Evolutionary conservation across 2,113 vertebrate species (phyloP).

Genomic region (Labeo rohita): DNA sequence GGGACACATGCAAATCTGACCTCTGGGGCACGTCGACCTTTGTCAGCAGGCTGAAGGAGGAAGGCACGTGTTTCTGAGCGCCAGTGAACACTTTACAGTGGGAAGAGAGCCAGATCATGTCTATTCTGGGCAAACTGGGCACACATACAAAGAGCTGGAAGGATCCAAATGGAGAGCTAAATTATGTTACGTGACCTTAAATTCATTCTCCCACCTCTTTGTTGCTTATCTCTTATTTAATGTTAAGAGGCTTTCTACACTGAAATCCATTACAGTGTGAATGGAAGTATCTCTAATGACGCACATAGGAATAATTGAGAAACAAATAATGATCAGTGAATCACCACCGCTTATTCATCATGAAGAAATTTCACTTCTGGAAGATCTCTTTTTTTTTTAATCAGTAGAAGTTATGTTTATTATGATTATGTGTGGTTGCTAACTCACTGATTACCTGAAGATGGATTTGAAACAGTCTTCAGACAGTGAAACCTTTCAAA

Average conservation of each 20-base stretch:
- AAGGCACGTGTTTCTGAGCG: slow-evolving; percentile 54
- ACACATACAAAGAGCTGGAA: slow-evolving; percentile 53
- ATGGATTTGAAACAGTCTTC: not conserved
- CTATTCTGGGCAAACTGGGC: slow-evolving; percentile 68
- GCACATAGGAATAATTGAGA: not conserved
- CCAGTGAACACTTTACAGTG: slow-evolving; percentile 55
- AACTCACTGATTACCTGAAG: not conserved
- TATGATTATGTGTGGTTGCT: not conserved
- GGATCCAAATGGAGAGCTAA: slow-evolving; percentile 12
- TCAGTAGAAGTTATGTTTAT: not conserved
- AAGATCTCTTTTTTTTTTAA: not conserved
- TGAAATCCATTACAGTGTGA: not conserved
- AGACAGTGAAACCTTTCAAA: not conserved
- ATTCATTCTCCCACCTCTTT: not conserved
- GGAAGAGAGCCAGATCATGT: slow-evolving; percentile 62
- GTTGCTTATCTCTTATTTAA: not conserved
- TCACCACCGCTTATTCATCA: slow-evolving; percentile 1
- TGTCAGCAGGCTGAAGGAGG: slow-evolving; percentile 55
- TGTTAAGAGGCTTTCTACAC: not conserved
- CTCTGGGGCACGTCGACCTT: slow-evolving; percentile 60
- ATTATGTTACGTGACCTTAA: not conserved
- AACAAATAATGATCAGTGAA: not conserved
- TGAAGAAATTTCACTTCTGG: not conserved
- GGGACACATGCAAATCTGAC: slow-evolving; percentile 38
- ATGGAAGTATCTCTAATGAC: not conserved